Evolutionary conservation across 2,113 vertebrate species (phyloP), one percentile per base, ranked within the genome.

Genomic region (Mystacornis crossleyi): DNA sequence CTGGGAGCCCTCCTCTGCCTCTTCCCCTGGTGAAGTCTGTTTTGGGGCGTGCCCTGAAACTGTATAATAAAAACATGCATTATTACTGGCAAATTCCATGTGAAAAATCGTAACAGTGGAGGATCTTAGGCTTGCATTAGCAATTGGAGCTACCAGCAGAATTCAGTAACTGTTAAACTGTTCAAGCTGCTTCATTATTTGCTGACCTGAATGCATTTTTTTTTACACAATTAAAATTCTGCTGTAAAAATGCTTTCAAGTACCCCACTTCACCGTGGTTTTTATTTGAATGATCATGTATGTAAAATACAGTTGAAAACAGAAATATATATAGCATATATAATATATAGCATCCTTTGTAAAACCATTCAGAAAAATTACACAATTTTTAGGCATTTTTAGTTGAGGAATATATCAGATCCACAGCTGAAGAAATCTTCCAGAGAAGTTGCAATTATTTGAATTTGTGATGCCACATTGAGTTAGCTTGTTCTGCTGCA

Each of bases 141-240:
- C 51, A 90, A 83, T 48, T 29, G 53, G 38, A 80, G 33, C n/a
- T 73, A 73, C 77, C 29, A 62, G 64, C 10, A 91, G 79, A 86
- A 88, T 70, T 60, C 60, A 90, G 31, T 40, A 72, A 61, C 53
- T 72, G 25, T 50, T 90, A 80, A 95, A 77, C 42, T 31, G 4
- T 73, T 77, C 51, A 96, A 73, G 54, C 14, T 91, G 81, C 55
- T 92, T 66, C 47, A 23, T 28, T 54, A 10, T 73, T 66, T 57
- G 51, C 33, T 91, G 66, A 73, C 50, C 66, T 47, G 47, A 90
- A 93, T 47, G 10, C 8, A 48, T 43, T 90, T 92, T 26, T 86
- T 90, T 73, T 67, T 36, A 67, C 28, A 47, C 34, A 90, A 94
- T 81, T 93, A 86, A 94, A 90, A 74, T 90, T 67, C 64, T 83